A percentile compares a stretch with the other conserved stretches of the same genome.
Evolutionary conservation across 2,113 vertebrate species (phyloP).

Genomic region (Dolichallabes microphthalmus): DNA sequence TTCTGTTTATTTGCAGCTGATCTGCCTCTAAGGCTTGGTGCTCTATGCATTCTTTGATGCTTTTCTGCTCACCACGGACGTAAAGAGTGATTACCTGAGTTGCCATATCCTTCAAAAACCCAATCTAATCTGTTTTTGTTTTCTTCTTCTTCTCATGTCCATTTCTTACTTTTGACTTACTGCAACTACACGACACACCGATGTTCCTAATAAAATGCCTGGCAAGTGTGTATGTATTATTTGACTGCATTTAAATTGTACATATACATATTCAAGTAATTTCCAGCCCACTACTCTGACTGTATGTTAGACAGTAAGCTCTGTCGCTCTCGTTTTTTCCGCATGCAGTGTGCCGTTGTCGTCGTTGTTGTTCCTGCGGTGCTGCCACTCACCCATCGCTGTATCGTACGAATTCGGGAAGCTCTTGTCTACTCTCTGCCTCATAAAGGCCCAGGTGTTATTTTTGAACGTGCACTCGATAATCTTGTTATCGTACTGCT

Average conservation of each 20-base stretch:
- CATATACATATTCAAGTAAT: neutral
- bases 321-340: neutral
- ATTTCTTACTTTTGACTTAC: too few species aligned
- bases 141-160: neutral
- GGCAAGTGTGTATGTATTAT: neutral
- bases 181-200: too few species aligned
- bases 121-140: neutral
- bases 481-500: conserved; percentile 97
- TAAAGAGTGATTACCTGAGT: neutral
- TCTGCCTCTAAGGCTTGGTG: neutral
- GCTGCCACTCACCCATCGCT: conserved; percentile 87
- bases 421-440: conserved; percentile 96
- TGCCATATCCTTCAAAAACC: neutral
- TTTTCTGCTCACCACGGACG: neutral
- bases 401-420: conserved; percentile 97
- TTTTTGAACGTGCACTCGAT: conserved; percentile 97
- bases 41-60: neutral
- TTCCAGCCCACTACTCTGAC: neutral
- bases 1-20: neutral
- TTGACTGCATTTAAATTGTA: neutral
- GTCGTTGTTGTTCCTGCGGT: neutral
- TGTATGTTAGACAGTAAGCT: neutral
- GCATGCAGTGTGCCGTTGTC: neutral
- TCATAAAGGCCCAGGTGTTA: conserved; percentile 98
- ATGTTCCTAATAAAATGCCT: neutral